These are phyloP conservation scores for Myotis planiceps DNA, from an alignment of 2,797 vertebrate species.

Conservation along the genomic window DNA sequence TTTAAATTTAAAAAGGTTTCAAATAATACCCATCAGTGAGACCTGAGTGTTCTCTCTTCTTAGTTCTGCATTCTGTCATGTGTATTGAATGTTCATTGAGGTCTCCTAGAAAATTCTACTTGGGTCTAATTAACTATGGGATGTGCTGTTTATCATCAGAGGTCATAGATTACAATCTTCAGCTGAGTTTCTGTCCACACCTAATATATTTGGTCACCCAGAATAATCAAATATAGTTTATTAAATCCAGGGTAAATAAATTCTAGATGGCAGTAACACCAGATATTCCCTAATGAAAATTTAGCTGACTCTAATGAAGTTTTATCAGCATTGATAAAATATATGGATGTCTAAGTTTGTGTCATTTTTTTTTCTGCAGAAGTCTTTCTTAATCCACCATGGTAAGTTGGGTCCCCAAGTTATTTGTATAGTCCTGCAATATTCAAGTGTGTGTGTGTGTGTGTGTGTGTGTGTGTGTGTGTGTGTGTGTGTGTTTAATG, in stretches of 20 bases:
- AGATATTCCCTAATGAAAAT: not conserved
- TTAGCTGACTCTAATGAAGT: not conserved
- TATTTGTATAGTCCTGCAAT: not conserved
- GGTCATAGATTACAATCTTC: not conserved
- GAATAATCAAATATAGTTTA: not conserved
- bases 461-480: too few species aligned
- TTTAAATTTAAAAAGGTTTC: not conserved
- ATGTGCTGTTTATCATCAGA: not conserved
- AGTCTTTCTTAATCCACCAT: not conserved
- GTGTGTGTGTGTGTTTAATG: too few species aligned
- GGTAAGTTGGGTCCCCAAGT: not conserved
- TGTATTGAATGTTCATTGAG: not conserved
- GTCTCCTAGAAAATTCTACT: not conserved
- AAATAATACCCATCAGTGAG: not conserved
- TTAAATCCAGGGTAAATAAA: not conserved
- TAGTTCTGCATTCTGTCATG: not conserved
- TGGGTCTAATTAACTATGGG: not conserved
- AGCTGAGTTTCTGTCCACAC: rapidly evolving
- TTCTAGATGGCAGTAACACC: not conserved
- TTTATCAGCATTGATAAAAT: not conserved
- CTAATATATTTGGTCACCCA: not conserved
- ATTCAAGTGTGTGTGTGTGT: too few species aligned
- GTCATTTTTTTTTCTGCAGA: not conserved
- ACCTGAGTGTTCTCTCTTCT: not conserved
- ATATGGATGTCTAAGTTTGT: not conserved